These are phyloP conservation scores for Trachythela sp. DNA, from an alignment of 64 coral and sea anemone species.

Conservation along the genomic window DNA sequence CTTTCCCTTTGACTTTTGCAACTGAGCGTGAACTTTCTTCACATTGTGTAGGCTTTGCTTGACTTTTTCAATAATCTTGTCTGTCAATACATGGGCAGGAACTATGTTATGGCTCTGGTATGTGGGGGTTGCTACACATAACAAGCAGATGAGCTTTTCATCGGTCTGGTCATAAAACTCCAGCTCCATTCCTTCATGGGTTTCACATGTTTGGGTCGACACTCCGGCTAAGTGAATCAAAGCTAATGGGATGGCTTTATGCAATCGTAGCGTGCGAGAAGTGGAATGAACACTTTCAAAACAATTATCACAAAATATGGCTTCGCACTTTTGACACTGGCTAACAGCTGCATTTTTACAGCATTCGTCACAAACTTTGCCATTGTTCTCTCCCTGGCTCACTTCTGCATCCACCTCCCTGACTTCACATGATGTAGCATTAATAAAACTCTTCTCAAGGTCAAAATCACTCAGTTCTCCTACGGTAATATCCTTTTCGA, in stretches of 20 bases:
- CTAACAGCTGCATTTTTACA: neutral
- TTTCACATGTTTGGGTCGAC: neutral
- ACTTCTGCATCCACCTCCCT: neutral
- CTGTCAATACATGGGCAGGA: neutral
- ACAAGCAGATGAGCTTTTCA: neutral
- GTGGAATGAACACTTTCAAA: neutral
- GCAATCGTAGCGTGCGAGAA: neutral
- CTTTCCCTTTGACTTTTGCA: neutral
- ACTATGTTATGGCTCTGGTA: neutral
- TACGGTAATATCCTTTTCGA: neutral
- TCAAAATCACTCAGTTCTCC: neutral
- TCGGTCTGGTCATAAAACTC: slow-evolving; percentile 10
- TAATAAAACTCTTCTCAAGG: neutral
- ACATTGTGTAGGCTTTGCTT: neutral
- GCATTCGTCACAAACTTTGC: neutral
- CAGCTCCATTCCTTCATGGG: neutral
- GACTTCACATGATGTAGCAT: neutral
- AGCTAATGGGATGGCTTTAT: neutral
- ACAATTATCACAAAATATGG: neutral
- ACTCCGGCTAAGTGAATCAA: neutral
- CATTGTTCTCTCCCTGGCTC: neutral
- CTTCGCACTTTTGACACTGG: neutral
- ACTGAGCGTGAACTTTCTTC: neutral
- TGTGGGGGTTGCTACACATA: neutral
- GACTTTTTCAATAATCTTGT: neutral